Evolutionary conservation across 2,797 vertebrate species (phyloP).

Genomic region (Poeciliopsis presidionis): DNA sequence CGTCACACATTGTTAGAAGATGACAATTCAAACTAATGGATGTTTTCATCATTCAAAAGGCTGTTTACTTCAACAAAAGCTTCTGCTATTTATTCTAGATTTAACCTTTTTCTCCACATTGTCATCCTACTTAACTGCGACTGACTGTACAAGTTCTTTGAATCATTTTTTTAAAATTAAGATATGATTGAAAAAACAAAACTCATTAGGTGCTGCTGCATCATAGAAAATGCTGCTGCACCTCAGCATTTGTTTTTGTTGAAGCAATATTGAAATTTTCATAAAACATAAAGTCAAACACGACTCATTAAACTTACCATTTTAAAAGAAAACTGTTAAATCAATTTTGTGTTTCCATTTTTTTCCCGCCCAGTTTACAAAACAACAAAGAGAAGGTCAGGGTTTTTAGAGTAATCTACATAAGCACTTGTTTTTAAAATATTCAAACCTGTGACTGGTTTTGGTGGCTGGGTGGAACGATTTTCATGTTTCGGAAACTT

Average conservation of each 20-base stretch:
- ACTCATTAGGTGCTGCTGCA: background rate
- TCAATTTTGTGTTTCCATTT: background rate
- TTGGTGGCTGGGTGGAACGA: background rate
- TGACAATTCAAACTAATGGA: background rate
- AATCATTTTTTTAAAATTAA: background rate
- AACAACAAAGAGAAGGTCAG: background rate
- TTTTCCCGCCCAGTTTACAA: background rate
- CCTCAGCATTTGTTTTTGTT: background rate
- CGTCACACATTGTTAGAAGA: conserved; percentile 8
- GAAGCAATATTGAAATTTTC: background rate
- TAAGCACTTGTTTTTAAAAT: background rate
- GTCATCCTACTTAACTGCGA: background rate
- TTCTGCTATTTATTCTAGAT: background rate
- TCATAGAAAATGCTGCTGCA: background rate
- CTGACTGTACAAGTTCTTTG: background rate
- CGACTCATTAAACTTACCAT: background rate
- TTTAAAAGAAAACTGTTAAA: background rate
- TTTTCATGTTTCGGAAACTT: background rate
- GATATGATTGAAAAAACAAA: background rate
- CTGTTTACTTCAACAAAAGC: background rate
- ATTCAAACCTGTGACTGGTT: background rate
- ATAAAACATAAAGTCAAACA: background rate
- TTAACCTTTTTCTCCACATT: background rate
- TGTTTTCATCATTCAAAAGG: conserved; percentile 4
- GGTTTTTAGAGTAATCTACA: background rate